A percentile compares a stretch with the other conserved stretches of the same genome.
These are phyloP conservation scores for Pristionchus entomophagus DNA, from an alignment of 2,888 invertebrate species.

Conservation along the genomic window DNA sequence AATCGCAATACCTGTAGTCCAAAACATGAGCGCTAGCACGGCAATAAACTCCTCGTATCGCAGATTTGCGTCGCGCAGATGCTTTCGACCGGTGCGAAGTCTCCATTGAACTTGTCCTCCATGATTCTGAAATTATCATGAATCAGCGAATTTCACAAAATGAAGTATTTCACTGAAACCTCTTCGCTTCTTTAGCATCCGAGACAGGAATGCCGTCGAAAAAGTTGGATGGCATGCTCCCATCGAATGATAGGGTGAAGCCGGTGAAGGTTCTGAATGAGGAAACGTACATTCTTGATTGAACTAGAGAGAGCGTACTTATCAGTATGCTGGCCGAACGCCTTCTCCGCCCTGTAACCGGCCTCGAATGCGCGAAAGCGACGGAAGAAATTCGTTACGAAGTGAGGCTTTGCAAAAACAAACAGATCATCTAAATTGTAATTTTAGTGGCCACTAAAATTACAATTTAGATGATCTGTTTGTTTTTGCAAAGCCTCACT, in stretches of 20 bases:
- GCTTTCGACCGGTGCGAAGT: neutral
- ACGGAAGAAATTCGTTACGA: neutral
- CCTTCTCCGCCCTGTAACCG: neutral
- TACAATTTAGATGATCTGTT: too few relatives aligned
- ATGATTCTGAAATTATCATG: slow-evolving; percentile 15
- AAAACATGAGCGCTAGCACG: slow-evolving; percentile 1
- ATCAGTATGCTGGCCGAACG: neutral
- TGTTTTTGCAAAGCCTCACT: too few relatives aligned
- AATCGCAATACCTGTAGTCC: slow-evolving; percentile 9
- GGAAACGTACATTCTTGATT: too few relatives aligned
- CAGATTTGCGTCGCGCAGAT: neutral
- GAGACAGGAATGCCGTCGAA: neutral
- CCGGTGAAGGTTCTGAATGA: neutral
- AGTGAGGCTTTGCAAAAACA: too few relatives aligned
- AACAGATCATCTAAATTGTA: too few relatives aligned
- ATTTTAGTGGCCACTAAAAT: too few relatives aligned
- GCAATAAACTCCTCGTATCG: neutral
- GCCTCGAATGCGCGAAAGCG: slow-evolving; percentile 12
- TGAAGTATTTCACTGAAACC: neutral
- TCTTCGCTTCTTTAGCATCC: neutral
- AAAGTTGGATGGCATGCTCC: neutral
- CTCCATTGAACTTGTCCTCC: slow-evolving; percentile 10
- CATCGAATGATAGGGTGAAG: neutral
- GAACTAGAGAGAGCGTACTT: neutral
- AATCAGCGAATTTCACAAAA: too few relatives aligned